Evolutionary conservation across 2,888 invertebrate species (phyloP), one percentile per base, ranked within the genome.

Genomic region (Lobophora halterata): DNA sequence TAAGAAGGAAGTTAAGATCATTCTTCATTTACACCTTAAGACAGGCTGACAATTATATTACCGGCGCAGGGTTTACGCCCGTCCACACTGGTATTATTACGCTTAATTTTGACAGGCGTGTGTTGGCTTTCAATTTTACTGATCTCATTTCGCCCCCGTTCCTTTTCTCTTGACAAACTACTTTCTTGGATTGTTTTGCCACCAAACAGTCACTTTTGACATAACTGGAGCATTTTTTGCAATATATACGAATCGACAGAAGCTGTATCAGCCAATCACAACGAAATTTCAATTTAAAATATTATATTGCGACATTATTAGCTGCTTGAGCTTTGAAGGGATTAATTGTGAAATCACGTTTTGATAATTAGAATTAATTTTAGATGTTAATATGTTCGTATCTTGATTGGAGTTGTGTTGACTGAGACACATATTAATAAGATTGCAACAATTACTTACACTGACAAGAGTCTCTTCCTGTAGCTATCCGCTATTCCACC

Each of bases 191-290:
- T 42, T 37, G 43, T 47, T 66, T 68, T 65, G 62, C 59, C 71
- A 26, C 56, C 61, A 55, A n/a, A 63, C 69, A 65, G 68, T 73
- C 75, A 67, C 65, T 65, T 61, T 60, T 60, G 65, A 68, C 61
- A 61, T 63, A 78, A 73, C 65, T 74, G 67, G 78, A 68, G 59
- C 77, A 68, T 65, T 46, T 67, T 70, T 70, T 61, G 70, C 71
- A 68, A 63, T 45, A 55, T 51, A 55, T 62, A 58, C n/a, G 52
- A 51, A 51, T 55, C 45, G 47, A 49, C 49, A 45, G 47, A 43
- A 43, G 49, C 55, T 57, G 53, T 61, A 64, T 61, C 69, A 61
- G 76, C 76, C 78, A 74, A 66, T 70, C 71, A 66, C 47, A 36
- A 54, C 61, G 45, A 41, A 34, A 49, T 59, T 62, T 58, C 60